phyloP scores from a whole-genome alignment of 2,113 vertebrate species.

The Loxodonta africana region DNA sequence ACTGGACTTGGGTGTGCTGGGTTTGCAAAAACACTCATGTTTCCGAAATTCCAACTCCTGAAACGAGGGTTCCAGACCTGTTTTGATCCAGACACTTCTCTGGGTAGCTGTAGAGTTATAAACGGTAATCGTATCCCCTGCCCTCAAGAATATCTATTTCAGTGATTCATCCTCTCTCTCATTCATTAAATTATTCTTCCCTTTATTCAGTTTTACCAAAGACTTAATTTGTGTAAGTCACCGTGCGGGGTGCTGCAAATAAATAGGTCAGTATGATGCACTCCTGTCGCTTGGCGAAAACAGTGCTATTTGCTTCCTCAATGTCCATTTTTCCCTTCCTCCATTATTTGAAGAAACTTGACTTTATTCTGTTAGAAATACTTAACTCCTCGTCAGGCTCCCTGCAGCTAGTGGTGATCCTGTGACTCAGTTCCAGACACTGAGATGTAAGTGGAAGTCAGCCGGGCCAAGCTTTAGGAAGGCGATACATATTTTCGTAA shows the following conservation, averaged over 20 bases:
- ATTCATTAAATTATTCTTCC: not conserved
- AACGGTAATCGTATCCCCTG: not conserved
- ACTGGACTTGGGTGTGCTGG: not conserved
- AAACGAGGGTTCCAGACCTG: not conserved
- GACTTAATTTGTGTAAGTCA: not conserved
- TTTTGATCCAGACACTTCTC: not conserved
- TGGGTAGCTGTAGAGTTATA: not conserved
- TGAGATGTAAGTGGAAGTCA: not conserved
- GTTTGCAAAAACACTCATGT: not conserved
- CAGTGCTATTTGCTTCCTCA: not conserved
- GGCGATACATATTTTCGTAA: constrained; percentile 29
- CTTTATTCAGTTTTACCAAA: not conserved
- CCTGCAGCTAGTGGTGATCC: not conserved
- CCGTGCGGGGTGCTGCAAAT: not conserved
- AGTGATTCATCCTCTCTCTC: not conserved
- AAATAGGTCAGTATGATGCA: rapidly evolving
- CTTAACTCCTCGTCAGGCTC: not conserved
- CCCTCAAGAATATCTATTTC: not conserved
- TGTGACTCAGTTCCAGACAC: not conserved
- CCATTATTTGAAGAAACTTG: not conserved
- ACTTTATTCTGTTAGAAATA: not conserved
- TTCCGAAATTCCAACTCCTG: not conserved
- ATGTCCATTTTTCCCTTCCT: not conserved
- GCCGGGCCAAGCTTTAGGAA: not conserved
- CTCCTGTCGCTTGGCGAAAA: not conserved